Evolutionary conservation across 2,888 invertebrate species (phyloP), one percentile per base, ranked within the genome.

Genomic region (Branchellion lobata): DNA sequence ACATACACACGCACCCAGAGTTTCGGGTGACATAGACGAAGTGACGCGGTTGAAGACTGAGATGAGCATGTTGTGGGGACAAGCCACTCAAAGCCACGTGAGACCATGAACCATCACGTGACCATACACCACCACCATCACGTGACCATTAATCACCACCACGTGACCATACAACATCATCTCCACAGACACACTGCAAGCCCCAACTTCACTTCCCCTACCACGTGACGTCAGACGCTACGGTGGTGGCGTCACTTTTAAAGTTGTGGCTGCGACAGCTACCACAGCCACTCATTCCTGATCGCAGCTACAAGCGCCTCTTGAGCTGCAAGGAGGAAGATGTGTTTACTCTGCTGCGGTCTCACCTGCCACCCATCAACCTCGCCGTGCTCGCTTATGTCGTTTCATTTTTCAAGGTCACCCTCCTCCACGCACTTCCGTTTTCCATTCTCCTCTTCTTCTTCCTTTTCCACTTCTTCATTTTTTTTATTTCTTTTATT

Each of bases 261-360:
- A 77, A 77, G 65, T 65, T 77, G 61, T 77, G 77, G 77, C 27
- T 77, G 34, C 61, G 77, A 36, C 77, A 77, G 29, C 65, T 77
- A 24, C 65, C 51, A 21, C 57, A 77, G 65, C 77, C 77, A 21
- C 33, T 77, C n/a, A 77, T 77, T 33, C 77, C 77, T 0, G 34
- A 11, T 3, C n/a, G 21, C 2, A 47, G 33, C 36, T 47, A n/a
- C 77, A 29, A 51, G 33, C 77, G 1, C 1, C 21, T 57, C 14
- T 24, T 53, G 31, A 77, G 24, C 34, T 21, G 24, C 29, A 24
- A 34, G 31, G 31, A 3, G 34, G 31, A 1, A 34, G 57, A 57
- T 57, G 27, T 40, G 77, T 34, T 34, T 27, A 33, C 65, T 18
- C 53, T 57, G 61, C n/a, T 34, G n/a, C 14, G 33, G 5, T 8